These are phyloP conservation scores for Peromyscus aztecus DNA, from an alignment of 2,797 vertebrate species.

Conservation along the genomic window DNA sequence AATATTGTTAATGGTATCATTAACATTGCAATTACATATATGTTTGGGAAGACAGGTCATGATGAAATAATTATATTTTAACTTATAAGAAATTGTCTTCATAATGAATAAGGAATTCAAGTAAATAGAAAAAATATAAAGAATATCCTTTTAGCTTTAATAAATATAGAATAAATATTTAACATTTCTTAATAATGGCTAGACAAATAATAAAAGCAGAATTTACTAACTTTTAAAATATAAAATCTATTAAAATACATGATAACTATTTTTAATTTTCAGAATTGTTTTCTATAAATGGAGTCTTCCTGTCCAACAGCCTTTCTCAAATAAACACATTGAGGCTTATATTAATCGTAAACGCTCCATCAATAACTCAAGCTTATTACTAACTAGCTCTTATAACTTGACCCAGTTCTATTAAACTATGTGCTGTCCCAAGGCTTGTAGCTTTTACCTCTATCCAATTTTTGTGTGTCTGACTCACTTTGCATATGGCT, in stretches of 20 bases:
- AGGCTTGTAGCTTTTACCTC: too few relatives aligned
- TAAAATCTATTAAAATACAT: background rate
- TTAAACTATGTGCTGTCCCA: too few relatives aligned
- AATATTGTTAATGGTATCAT: background rate
- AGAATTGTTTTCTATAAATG: background rate
- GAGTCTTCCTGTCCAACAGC: too few relatives aligned
- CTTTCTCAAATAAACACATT: too few relatives aligned
- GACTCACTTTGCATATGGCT: too few relatives aligned
- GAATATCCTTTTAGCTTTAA: background rate
- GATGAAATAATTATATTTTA: background rate
- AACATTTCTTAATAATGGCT: background rate
- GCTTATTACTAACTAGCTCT: too few relatives aligned
- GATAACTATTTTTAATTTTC: background rate
- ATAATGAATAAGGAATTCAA: background rate
- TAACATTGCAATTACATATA: background rate
- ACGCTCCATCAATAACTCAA: too few relatives aligned
- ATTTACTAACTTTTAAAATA: background rate
- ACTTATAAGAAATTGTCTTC: background rate
- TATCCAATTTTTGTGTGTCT: too few relatives aligned
- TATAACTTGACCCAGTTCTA: too few relatives aligned
- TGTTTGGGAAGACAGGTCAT: background rate
- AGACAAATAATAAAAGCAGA: background rate
- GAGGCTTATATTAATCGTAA: too few relatives aligned
- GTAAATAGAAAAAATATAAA: background rate
- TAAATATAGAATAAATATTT: background rate